Evolutionary conservation across 2,888 invertebrate genomes (phyloP).

Genomic region (Volucella inanis): DNA sequence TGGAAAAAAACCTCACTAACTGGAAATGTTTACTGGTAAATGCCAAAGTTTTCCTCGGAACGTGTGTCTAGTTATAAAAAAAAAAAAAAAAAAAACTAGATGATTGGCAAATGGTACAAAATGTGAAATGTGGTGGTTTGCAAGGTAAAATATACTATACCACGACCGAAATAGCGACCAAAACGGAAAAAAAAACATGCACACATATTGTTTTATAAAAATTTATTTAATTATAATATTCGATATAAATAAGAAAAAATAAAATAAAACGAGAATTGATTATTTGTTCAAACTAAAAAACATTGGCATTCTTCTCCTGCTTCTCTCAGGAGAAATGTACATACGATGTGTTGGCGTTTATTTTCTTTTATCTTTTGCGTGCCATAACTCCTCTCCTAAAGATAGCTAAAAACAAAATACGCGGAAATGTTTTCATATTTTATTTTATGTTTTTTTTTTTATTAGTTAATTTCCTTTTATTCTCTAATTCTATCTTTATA

Average conservation of each 20-base stretch:
- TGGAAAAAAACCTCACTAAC: no score
- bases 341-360: slow-evolving; percentile 13
- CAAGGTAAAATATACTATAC: no score
- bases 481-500: slow-evolving; percentile 56
- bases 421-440: slow-evolving; percentile 21
- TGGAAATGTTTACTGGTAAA: no score
- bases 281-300: slow-evolving; percentile 37
- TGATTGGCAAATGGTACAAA: no score
- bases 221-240: slow-evolving; percentile 69
- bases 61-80: no score
- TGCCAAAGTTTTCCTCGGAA: no score
- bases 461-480: slow-evolving; percentile 23
- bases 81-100: no score
- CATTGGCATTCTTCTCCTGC: slow-evolving; percentile 56
- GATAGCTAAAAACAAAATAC: slow-evolving; percentile 40
- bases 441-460: slow-evolving; percentile 11
- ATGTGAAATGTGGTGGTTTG: no score
- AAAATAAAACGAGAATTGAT: slow-evolving; percentile 47
- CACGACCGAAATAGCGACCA: no score
- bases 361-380: slow-evolving; percentile 23
- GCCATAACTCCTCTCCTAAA: slow-evolving; percentile 11
- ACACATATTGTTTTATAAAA: slow-evolving; percentile 56
- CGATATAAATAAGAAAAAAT: slow-evolving; percentile 64
- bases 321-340: slow-evolving; percentile 36
- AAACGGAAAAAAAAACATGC: no score